Evolutionary conservation across 2,888 invertebrate genomes (phyloP), one percentile per base, ranked within the genome.

Genomic region (Yponomeuta malinellus): DNA sequence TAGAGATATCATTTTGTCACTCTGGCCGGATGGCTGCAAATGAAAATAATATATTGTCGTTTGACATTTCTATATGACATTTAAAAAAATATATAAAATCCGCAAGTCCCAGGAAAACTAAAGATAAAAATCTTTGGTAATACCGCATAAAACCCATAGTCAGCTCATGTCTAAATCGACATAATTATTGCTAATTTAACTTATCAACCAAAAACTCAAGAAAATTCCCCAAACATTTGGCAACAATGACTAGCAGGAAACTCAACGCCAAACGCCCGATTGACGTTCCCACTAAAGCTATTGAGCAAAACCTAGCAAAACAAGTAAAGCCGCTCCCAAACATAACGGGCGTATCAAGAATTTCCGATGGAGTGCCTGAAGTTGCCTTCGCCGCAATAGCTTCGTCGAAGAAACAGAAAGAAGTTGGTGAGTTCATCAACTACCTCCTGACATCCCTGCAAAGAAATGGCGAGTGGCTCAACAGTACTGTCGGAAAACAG

Each of bases 321-420:
- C 52, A 12, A 15, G 52, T 59, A 59, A 59, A 59, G 52, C 52
- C 52, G 15, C 15, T 59, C 15, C 15, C 52, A 3, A 15, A 12
- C 15, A 59, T 15, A 12, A 15, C 52, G 4, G 52, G 52, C 5
- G 5, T 59, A 59, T 5, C 52, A 15, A 59, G 15, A 15, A 9
- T 59, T 15, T 5, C 52, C 5, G 52, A 59, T 15, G 52, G 52
- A 59, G 15, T 68, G n/a, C 68, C 68, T 1, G 89, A 90, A 68
- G 79, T 89, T 48, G 90, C 87, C 2, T 73, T 91, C 33, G 90
- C 90, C 6, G 90, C 90, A 10, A 88, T 91, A 52, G 77, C 78
- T 5, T 86, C 90, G 0, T 90, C 85, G 72, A 88, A 84, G 70
- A 86, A 83, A 72, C 88, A 89, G 75, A 88, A 86, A 74, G 89